Evolutionary conservation across 2,113 vertebrate species (phyloP), one percentile per base, ranked within the genome.

Genomic region (Proterorhinus semilunaris): DNA sequence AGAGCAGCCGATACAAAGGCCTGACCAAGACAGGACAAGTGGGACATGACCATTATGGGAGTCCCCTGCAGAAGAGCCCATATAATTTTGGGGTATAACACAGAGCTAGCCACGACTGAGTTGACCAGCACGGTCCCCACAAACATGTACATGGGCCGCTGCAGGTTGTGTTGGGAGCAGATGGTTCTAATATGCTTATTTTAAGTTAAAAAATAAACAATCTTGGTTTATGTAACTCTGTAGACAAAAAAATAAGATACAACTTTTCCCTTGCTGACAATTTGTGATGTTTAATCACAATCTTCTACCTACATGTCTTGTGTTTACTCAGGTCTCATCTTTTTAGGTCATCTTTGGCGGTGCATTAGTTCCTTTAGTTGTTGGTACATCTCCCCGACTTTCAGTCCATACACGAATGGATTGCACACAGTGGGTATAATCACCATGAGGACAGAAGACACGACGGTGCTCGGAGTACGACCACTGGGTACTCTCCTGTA

Each of bases 91-190:
- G 69, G 69, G 6, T 67, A 67, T 0, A 72, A 0, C 1, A 15
- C 7, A 8, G 36, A 6, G 44, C 75, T 46, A 0, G 0, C 57
- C 0, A 1, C 0, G 0, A 50, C 2, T 0, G 75, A 77, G 64
- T 68, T 77, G 3, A 77, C 3, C 44, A 77, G 75, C 15, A 72
- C 44, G 11, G 74, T 67, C 10, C 54, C 74, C 0, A 69, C 47
- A 4, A 75, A 65, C 3, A 70, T 16, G 17, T 59, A 71, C 65
- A 72, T 77, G 10, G 75, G 75, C 5, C 63, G 27, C 46, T 50
- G 69, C 1, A 77, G 55, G 36, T 9, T 50, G 11, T 12, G 21
- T n/a, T 63, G 64, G 12, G 74, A 69, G 6, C 44, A 57, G 64
- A 77, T 49, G 15, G 71, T 21, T 21, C 21, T 21, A 21, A 21